Conservation (phyloP, 2,888 invertebrate genomes). For the Cancer borealis region DNA sequence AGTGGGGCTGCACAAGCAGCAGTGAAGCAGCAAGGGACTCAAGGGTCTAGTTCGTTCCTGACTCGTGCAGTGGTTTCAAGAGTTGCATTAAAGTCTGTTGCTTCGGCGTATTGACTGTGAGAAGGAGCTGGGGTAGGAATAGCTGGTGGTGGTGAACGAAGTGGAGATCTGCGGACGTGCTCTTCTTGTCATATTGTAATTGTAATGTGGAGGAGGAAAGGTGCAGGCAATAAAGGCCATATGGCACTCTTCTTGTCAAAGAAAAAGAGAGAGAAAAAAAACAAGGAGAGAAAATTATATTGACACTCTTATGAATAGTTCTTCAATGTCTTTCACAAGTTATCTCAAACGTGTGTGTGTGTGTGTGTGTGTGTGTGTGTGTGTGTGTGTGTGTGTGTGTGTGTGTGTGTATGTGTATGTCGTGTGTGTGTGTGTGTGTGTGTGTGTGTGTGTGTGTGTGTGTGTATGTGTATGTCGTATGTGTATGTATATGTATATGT, state of each 20-base stretch:
- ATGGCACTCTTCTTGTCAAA: no score
- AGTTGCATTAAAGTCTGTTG: not conserved
- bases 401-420: constrained; percentile 9
- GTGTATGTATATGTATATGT: not conserved
- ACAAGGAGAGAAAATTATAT: not conserved
- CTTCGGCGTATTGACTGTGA: not conserved
- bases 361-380: not conserved
- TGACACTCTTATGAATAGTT: not conserved
- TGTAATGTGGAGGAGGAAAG: no score
- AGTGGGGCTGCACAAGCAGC: no score
- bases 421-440: not conserved
- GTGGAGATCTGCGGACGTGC: not conserved
- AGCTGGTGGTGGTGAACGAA: no score
- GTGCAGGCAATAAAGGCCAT: no score
- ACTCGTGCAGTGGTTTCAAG: constrained; percentile 20
- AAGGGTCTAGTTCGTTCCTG: not conserved
- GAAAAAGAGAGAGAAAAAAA: no score
- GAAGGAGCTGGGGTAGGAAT: not conserved
- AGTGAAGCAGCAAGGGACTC: not conserved
- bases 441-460: not conserved
- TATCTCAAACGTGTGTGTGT: not conserved
- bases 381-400: no score
- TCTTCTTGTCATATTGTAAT: not conserved
- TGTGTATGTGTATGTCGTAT: not conserved
- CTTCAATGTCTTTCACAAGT: not conserved